Evolutionary conservation across 2,888 invertebrate species (phyloP), one percentile per base, ranked within the genome.

Genomic region (Nemotelus nigrinus): DNA sequence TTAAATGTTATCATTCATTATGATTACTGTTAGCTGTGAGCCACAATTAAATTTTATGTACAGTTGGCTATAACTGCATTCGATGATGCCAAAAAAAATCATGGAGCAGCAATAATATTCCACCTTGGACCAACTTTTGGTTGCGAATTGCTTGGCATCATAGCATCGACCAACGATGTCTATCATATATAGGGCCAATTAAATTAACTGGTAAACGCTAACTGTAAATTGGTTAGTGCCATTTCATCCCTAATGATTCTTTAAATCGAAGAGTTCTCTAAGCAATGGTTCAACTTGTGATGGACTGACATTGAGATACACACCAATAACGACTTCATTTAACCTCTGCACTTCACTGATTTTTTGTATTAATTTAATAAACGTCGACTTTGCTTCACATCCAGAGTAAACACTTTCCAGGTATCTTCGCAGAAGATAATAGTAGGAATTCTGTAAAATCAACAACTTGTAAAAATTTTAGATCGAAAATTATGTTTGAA

Each of bases 201-300:
- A 25, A 25, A 25, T 25, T 25, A 25, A 25, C 25, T 25, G 25
- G 25, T 25, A 25, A 25, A 25, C 25, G 25, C 25, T 25, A 25
- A 25, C 25, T 25, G 25, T 25, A 25, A 25, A 25, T 25, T 25
- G 25, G 25, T 25, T 25, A 25, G 25, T 25, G 25, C 25, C 25
- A 25, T 25, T 8, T 43, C 41, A 10, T 63, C 53, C 5, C 85
- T 82, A 88, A 80, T 87, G 87, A 84, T 88, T 92, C 84, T 96
- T 96, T 80, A 98, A 89, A 88, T 98, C 97, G 83, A 98, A 96
- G 84, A 98, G 96, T 90, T 98, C 98, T 85, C 97, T 93, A 65
- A 98, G 89, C 55, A 98, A 88, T 0, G 98, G 98, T 83, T 97
- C 97, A 64, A 98, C 94, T 84, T 94, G 92, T 79, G 92, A 90